Base-by-base conservation (phyloP, 2,888 invertebrate species). In the Lasioglossum villosulum region DNA sequence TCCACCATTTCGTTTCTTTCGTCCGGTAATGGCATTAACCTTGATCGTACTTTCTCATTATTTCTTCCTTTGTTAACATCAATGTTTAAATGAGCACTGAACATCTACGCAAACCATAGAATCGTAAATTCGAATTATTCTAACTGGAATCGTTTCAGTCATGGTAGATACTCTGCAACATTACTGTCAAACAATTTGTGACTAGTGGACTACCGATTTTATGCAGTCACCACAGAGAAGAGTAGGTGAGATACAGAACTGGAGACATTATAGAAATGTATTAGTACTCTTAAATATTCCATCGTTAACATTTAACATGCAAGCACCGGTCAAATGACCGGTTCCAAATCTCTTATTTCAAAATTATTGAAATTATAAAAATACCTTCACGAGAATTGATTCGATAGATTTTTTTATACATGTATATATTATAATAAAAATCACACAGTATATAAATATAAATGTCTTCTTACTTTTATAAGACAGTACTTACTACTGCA, bases 1-100 rank as follows among this genome's bases (percentile, higher is more conserved):
- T 37, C 52, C 78, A n/a, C 59, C 63, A 71, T 74, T 80, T 75
- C 37, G 42, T 12, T 83, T 75, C 71, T 83, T 75, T 48, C 48
- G 30, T 19, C n/a, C n/a, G 14, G n/a, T 27, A 42, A 34, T 39
- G 19, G 23, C n/a, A 37, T 70, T 14, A 37, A n/a, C n/a, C 42
- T 45, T 27, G 39, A 42, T 56, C 37, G 16, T 27, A 19, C 80
- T 77, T n/a, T n/a, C 42, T 59, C 27, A n/a, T 56, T 63, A 30
- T 30, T 63, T 23, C 19, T 34, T 19, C 8, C 3, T 10, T 63
- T 14, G 30, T 72, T 63, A 63, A 81, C 37, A 23, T 71, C 23
- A 72, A 63, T 23, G 23, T 34, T 16, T 1, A 34, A 27, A 59
- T 48, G 48, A 2, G 3, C 3, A n/a, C 52, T 23, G 1, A 23